Evolutionary conservation across 2,888 invertebrate species (phyloP).

Genomic region (Acleris laterana): DNA sequence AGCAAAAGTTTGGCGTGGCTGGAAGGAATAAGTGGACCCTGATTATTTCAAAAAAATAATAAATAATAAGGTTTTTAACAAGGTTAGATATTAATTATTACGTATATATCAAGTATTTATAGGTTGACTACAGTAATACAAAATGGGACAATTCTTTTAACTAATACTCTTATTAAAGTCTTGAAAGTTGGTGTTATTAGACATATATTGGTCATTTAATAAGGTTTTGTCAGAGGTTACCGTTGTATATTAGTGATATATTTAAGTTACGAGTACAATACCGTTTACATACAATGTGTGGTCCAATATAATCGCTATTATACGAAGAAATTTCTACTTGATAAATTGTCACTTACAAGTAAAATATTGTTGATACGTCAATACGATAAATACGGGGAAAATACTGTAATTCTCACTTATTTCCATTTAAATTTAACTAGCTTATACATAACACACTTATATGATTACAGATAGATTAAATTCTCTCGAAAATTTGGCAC

Average conservation of each 20-base stretch:
- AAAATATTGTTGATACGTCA: conserved; percentile 56
- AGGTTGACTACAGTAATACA: not conserved
- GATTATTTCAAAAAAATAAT: conserved; percentile 40
- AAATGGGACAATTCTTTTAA: too few species aligned
- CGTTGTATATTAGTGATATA: conserved; percentile 34
- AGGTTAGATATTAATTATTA: conserved; percentile 12
- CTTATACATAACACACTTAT: conserved; percentile 44
- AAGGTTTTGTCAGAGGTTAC: conserved; percentile 3
- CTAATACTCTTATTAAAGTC: too few species aligned
- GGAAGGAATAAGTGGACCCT: conserved; percentile 68
- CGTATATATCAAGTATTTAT: conserved; percentile 2
- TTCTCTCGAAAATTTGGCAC: conserved; percentile 77
- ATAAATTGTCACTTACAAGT: conserved; percentile 49
- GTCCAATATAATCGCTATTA: conserved; percentile 53
- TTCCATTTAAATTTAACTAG: conserved; percentile 24
- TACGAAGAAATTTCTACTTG: conserved; percentile 42
- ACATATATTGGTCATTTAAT: conserved; percentile 15
- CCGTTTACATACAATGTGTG: conserved; percentile 43
- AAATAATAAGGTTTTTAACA: not conserved
- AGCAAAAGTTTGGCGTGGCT: conserved; percentile 41
- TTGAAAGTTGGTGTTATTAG: not conserved
- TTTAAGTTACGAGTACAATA: conserved; percentile 24
- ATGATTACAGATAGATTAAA: conserved; percentile 62
- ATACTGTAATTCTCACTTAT: conserved; percentile 61
- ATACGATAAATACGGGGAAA: conserved; percentile 56